Evolutionary conservation across 2,797 vertebrate genomes (phyloP), one percentile per base, ranked within the genome.

Genomic region (Characodon lateralis): DNA sequence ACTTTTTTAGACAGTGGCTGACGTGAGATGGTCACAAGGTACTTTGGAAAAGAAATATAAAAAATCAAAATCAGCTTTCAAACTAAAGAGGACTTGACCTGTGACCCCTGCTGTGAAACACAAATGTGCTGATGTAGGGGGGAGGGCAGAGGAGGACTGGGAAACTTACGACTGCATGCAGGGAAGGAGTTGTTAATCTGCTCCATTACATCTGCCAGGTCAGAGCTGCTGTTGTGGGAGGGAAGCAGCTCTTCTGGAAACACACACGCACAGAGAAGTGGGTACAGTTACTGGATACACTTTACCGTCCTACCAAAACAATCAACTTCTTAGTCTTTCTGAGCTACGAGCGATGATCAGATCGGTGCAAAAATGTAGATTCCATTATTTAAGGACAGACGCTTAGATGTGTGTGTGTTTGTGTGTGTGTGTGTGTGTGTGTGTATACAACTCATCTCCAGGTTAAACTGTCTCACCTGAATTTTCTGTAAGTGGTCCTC

Each of bases 111-210:
- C 72, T 69, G 73, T 22, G 1, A 76, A 79, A 76, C 74, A 85
- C 79, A 85, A 84, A 84, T 87, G 72, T 79, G 76, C 76, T 41
- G 78, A 76, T 75, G 73, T 51, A 74, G 31, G 69, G 78, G 55
- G 73, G 70, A 68, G 66, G 53, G 66, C 24, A 26, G 31, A 48
- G 68, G n/a, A 26, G 71, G 71, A 50, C 46, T 22, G 51, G 74
- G 74, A 79, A 87, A 97, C 98, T 98, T 96, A 99, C 97, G 86
- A 96, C 96, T 96, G 95, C 97, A 97, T 94, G 96, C 95, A 84
- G 97, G 98, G 92, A 98, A 98, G 61, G 96, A 97, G 93, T 95
- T 98, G 95, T 97, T 98, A 95, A 98, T 98, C 96, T 98, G 97
- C 92, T 99, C 98, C 98, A 98, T 97, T 91, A 99, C 96, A 89